These are phyloP conservation scores for Hedychridium roseum DNA, from an alignment of 2,888 invertebrate genomes.

Conservation along the genomic window DNA sequence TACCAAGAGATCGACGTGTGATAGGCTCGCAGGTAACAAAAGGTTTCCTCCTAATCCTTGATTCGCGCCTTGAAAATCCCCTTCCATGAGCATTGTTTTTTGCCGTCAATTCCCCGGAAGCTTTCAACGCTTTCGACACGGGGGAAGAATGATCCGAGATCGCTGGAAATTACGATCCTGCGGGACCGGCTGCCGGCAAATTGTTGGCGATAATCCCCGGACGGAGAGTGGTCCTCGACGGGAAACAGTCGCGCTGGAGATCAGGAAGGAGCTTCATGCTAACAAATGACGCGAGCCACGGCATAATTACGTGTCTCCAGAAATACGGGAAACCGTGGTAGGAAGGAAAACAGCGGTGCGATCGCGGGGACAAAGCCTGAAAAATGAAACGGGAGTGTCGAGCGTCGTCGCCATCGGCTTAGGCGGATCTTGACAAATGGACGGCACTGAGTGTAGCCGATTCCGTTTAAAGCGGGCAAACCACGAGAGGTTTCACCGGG, in stretches of 20 bases:
- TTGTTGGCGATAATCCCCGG: not conserved
- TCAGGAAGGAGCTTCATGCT: slow-evolving; percentile 43
- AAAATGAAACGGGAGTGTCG: slow-evolving; percentile 51
- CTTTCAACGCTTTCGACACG: no score
- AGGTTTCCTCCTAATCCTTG: no score
- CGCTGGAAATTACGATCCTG: no score
- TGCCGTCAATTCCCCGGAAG: no score
- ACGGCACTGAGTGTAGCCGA: slow-evolving; percentile 20
- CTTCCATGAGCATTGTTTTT: no score
- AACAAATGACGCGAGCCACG: slow-evolving; percentile 45
- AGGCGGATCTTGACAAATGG: slow-evolving; percentile 47
- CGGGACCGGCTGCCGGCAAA: no score
- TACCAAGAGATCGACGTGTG: no score
- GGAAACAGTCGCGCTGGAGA: slow-evolving; percentile 5
- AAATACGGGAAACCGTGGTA: slow-evolving; percentile 39
- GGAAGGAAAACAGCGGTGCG: slow-evolving; percentile 36
- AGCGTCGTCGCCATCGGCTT: slow-evolving; percentile 23
- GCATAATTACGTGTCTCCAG: slow-evolving; percentile 43
- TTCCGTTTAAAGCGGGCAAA: slow-evolving; percentile 8
- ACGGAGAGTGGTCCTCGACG: not conserved
- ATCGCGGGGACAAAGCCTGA: slow-evolving; percentile 45
- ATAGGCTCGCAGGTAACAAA: no score
- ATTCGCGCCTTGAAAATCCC: no score
- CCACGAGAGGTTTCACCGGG: no score
- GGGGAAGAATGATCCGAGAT: not conserved